Conservation (phyloP, 2,797 vertebrate genomes). For the Acipenser transmontanus region DNA sequence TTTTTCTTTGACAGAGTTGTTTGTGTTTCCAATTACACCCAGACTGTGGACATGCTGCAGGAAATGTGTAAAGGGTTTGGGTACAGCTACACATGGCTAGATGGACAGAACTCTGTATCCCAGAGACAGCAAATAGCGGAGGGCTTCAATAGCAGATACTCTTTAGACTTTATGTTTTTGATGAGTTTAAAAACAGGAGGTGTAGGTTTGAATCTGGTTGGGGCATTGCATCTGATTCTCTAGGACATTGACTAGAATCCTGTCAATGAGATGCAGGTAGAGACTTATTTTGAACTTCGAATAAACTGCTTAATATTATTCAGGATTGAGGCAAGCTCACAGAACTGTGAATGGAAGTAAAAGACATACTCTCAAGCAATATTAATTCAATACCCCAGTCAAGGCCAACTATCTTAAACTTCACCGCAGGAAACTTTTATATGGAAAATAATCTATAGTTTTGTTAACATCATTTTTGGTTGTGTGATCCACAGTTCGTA, state of each 20-base stretch:
- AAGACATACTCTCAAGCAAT: no score
- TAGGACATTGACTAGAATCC: constrained; percentile 99
- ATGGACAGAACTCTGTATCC: constrained; percentile 81
- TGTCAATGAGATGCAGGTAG: constrained; percentile 95
- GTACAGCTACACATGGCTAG: constrained; percentile 81
- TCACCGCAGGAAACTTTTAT: no score
- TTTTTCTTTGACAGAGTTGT: constrained; percentile 67
- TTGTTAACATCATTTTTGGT: no score
- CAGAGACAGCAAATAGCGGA: constrained; percentile 89
- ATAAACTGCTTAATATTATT: no score
- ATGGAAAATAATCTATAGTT: no score
- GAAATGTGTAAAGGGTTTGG: constrained; percentile 64
- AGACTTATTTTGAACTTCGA: constrained; percentile 9
- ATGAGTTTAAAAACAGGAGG: constrained; percentile 96
- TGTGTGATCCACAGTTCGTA: no score
- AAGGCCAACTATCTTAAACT: no score
- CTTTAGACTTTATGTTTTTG: constrained; percentile 78
- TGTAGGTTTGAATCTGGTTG: constrained; percentile 87
- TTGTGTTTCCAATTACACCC: constrained; percentile 90
- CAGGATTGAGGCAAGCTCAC: no score
- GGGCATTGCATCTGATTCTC: constrained; percentile 88
- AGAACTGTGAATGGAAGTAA: no score
- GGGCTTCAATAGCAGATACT: constrained; percentile 78
- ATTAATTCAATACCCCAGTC: no score
- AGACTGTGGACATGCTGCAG: constrained; percentile 84